Evolutionary conservation across 2,113 vertebrate genomes (phyloP), one percentile per base, ranked within the genome.

Genomic region (Sterna hirundo): DNA sequence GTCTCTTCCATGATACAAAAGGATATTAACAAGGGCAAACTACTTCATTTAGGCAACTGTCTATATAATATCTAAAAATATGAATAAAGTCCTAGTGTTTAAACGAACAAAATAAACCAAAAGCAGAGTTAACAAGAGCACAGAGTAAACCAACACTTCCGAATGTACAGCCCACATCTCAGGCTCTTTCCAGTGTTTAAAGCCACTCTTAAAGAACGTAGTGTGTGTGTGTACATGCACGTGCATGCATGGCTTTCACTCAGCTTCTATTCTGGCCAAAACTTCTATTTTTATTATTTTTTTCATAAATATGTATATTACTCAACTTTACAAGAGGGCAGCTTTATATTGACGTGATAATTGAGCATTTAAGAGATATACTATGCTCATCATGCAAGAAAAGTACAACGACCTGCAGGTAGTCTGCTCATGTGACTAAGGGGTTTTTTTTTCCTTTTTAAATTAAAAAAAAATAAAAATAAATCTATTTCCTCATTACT

Each of bases 201-300:
- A 93, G 7, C 32, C 57, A 60, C 38, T 46, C 23, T 69, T n/a
- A 25, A 54, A 58, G 20, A 55, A 58, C 3, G 10, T 4, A 26
- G 40, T 4, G 1, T 6, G 42, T 5, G 3, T 23, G 22, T 9
- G 10, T 34, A 20, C 15, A 29, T 1, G 29, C 10, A 62, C 15
- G 5, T 4, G 6, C 20, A 69, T 0, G 0, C 19, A 13, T 3
- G 7, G 30, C 27, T 86, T 81, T 47, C 30, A 10, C 16, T 51
- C 32, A 18, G 13, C 29, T 52, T 18, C 36, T 6, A 4, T 29
- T 19, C 44, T 52, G 21, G 25, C 11, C 5, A 1, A 78, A 91
- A 32, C 18, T 62, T 60, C 36, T 17, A 22, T 51, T 90, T 86
- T 42, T 57, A n/a, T 25, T 26, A 34, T 14, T 52, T 27, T 19